Conservation (phyloP, 2,797 vertebrate species). For the Sebastiscus albofasciatus region DNA sequence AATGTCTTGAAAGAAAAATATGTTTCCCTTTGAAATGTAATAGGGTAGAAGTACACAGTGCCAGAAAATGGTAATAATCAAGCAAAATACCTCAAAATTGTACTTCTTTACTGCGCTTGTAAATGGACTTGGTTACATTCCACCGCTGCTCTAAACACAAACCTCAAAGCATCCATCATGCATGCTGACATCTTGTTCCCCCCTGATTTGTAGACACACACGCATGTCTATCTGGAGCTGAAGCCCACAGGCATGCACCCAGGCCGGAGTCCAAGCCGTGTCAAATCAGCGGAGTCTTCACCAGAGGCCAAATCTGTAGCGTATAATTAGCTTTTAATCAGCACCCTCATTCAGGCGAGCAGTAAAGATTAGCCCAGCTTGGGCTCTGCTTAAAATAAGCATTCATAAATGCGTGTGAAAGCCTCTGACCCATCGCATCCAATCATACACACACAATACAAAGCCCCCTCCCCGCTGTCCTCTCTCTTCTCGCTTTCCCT, state of each 20-base stretch:
- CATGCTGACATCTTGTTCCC: constrained; percentile 43
- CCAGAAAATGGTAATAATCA: background rate
- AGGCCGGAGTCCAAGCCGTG: constrained; percentile 68
- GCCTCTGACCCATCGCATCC: constrained; percentile 76
- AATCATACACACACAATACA: constrained; percentile 70
- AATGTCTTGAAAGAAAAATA: background rate
- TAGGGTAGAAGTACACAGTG: background rate
- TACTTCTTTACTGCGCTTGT: background rate
- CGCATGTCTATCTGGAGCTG: constrained; percentile 52
- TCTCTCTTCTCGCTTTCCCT: constrained; percentile 7
- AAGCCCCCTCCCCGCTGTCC: constrained; percentile 39
- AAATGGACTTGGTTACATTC: constrained; percentile 8
- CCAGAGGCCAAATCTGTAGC: constrained; percentile 84
- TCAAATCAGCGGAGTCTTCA: constrained; percentile 78
- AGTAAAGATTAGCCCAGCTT: constrained; percentile 74
- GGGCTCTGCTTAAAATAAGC: constrained; percentile 81
- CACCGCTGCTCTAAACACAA: constrained; percentile 27
- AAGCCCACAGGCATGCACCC: constrained; percentile 65
- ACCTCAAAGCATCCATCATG: constrained; percentile 36
- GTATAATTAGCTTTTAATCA: constrained; percentile 88
- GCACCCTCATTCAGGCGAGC: constrained; percentile 80
- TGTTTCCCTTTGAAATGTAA: background rate
- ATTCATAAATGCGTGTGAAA: constrained; percentile 77
- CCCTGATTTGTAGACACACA: constrained; percentile 45
- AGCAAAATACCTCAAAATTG: background rate